A percentile compares a stretch with the other conserved stretches of the same genome.
Conservation (phyloP, 2,113 vertebrate genomes). For the Crotalus horridus region DNA sequence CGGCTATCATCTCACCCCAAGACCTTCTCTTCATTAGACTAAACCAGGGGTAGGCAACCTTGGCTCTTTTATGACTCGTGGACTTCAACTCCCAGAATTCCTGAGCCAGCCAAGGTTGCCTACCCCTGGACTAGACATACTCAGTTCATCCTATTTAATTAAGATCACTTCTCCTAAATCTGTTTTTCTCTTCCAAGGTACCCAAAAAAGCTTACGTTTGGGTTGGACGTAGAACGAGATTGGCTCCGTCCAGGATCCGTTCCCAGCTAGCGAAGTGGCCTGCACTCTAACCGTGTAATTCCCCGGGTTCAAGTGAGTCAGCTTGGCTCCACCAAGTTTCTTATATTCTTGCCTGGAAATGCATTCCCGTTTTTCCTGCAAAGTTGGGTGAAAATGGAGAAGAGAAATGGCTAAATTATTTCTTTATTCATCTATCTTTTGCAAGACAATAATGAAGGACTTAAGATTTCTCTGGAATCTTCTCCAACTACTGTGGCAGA, state of each 20-base stretch:
- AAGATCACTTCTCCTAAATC: not conserved
- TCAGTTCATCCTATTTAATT: not conserved
- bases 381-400: not conserved
- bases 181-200: not conserved
- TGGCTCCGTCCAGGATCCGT: conserved; percentile 93
- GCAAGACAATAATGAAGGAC: too few species aligned
- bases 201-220: conserved; percentile 76
- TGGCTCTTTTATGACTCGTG: too few species aligned
- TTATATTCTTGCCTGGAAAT: conserved; percentile 89
- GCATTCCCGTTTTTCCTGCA: conserved; percentile 85
- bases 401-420: not conserved
- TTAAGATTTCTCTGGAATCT: not conserved
- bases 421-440: not conserved
- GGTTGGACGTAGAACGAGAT: conserved; percentile 89
- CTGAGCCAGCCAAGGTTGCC: too few species aligned
- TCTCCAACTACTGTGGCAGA: not conserved
- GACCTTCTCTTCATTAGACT: too few species aligned
- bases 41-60: too few species aligned
- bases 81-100: too few species aligned
- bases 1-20: too few species aligned
- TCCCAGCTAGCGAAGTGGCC: conserved; percentile 90
- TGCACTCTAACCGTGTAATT: conserved; percentile 91
- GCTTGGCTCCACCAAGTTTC: conserved; percentile 79
- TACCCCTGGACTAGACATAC: not conserved
- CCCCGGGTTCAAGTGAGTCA: conserved; percentile 84